Base-by-base conservation (phyloP, 2,797 vertebrate genomes). In the Gila robusta region DNA sequence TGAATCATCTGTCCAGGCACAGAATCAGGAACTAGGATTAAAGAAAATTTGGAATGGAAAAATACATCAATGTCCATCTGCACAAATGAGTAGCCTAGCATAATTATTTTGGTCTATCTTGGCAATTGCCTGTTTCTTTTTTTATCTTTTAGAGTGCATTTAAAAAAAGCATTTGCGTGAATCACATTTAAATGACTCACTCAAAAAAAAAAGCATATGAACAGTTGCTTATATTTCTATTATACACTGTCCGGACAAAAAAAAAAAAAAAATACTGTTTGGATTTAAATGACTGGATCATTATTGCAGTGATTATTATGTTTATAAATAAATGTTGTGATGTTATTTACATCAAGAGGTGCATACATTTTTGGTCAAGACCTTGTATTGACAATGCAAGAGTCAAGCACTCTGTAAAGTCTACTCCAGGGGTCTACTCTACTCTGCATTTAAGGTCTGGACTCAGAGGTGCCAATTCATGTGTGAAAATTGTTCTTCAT, bases 21-120 rank as follows among this genome's bases (percentile, higher is more conserved):
- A 87, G 96, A 95, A 93, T 98, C 96, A 83, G 97, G 97, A 93
- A 96, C 97, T 98, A 91, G 90, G 93, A 96, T 94, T 93, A 92
- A 94, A 88, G 93, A 92, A 94, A 93, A 92, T 91, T 92, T 86
- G 91, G 87, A 93, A 92, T 90, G 90, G 81, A 93, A 90, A 93
- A 88, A 91, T 71, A 89, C 79, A 89, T 88, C 69, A 84, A 59
- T 86, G 72, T 17, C 72, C 67, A 73, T 59, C 44, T 76, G 78
- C 26, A 66, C 64, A 67, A 56, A 70, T 41, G 59, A 47, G 49
- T 44, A 84, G 49, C 73, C 47, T 69, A 37, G 10, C 16, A 71
- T 85, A 32, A 70, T 71, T 79, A 71, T 79, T 85, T 47, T 26
- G 17, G 28, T 37, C 23, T 39, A 12, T 83, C 21, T 83, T 79